phyloP scores from a whole-genome alignment of 2,113 vertebrate species.

The Neogale vison region DNA sequence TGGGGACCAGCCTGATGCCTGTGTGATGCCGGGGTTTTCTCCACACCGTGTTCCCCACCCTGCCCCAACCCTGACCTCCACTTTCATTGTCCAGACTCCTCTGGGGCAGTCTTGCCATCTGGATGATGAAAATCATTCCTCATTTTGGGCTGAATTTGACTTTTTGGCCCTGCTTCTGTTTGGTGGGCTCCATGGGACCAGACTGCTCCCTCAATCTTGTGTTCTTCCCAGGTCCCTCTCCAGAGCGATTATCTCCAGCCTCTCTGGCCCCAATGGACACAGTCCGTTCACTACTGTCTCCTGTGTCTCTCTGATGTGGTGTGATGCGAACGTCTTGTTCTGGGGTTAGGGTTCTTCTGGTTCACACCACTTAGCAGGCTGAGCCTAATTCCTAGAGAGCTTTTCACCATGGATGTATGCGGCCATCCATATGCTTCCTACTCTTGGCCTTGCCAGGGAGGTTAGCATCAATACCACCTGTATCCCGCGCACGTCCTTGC shows the following conservation, averaged over 20 bases:
- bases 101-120: background rate
- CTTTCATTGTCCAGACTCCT: background rate
- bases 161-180: background rate
- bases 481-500: background rate
- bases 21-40: background rate
- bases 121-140: background rate
- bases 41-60: background rate
- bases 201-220: background rate
- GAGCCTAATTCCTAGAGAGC: background rate
- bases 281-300: background rate
- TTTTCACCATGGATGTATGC: fast-evolving
- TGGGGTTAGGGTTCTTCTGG: background rate
- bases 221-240: background rate
- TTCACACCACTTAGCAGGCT: background rate
- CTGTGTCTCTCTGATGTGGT: background rate
- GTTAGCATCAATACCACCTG: background rate
- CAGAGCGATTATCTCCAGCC: background rate
- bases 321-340: background rate
- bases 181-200: background rate
- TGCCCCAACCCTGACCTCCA: background rate
- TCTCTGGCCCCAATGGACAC: background rate
- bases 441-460: background rate
- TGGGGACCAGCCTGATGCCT: background rate
- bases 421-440: background rate
- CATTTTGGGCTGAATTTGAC: background rate